A percentile compares a stretch with the other conserved stretches of the same genome.
Evolutionary conservation across 2,797 vertebrate genomes (phyloP).

Genomic region (Oryzias dopingdopingensis): DNA sequence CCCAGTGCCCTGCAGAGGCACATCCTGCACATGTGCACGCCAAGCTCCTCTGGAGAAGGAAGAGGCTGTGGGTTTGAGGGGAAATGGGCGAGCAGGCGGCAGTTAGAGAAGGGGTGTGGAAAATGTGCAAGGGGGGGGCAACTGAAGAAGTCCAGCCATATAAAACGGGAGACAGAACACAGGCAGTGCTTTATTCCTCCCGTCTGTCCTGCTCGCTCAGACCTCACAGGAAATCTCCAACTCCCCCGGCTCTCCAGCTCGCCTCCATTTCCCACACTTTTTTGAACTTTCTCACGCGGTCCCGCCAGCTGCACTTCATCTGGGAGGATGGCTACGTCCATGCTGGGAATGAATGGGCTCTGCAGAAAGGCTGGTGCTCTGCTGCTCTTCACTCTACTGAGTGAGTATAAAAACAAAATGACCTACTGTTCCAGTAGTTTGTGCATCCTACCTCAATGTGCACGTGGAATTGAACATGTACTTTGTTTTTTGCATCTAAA

Average conservation of each 20-base stretch:
- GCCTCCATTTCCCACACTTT: conserved; percentile 30
- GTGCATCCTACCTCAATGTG: too few species aligned
- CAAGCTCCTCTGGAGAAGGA: conserved; percentile 31
- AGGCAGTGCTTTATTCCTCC: conserved; percentile 75
- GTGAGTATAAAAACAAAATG: conserved; percentile 65
- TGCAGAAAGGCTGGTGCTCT: conserved; percentile 60
- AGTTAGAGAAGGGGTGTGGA: conserved; percentile 69
- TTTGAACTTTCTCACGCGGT: conserved; percentile 25
- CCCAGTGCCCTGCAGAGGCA: background rate
- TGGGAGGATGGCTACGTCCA: conserved; percentile 67
- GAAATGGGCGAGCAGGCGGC: conserved; percentile 50
- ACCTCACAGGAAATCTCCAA: conserved; percentile 72
- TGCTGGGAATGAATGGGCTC: conserved; percentile 75
- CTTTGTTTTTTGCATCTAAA: too few species aligned
- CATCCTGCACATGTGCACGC: conserved; percentile 8
- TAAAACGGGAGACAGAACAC: conserved; percentile 73
- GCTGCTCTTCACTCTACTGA: conserved; percentile 60
- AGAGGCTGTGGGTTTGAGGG: conserved; percentile 32
- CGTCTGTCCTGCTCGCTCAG: conserved; percentile 65
- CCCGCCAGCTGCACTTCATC: conserved; percentile 42
- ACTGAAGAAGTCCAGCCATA: conserved; percentile 59
- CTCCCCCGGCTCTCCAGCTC: conserved; percentile 41
- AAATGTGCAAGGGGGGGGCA: conserved; percentile 37
- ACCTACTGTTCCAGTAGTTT: too few species aligned
- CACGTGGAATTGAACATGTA: too few species aligned